These are phyloP conservation scores for Ylistrum balloti DNA, from an alignment of 1,140 invertebrate genomes.

Conservation along the genomic window DNA sequence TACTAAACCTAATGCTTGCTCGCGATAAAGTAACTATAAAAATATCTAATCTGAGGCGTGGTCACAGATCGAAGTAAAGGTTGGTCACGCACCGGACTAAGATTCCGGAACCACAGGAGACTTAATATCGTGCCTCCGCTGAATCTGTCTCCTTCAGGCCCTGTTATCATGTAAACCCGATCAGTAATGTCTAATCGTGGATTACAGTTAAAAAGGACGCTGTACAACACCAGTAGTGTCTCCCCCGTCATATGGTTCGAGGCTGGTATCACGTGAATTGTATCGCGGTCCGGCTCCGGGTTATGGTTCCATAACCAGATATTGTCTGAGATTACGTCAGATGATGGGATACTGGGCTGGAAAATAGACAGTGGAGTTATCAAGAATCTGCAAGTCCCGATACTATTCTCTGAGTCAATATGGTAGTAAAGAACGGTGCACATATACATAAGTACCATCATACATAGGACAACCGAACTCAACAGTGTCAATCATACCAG, in stretches of 20 bases:
- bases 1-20: neutral
- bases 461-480: neutral
- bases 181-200: constrained; percentile 16
- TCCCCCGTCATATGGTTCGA: constrained; percentile 6
- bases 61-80: neutral
- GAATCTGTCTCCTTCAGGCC: neutral
- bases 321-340: constrained; percentile 21
- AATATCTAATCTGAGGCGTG: neutral
- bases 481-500: neutral
- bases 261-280: constrained; percentile 37
- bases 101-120: constrained; percentile 15
- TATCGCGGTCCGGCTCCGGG: constrained; percentile 27
- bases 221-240: neutral
- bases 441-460: neutral
- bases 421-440: neutral
- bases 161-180: neutral
- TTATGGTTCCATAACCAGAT: constrained; percentile 7
- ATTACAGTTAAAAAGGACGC: constrained; percentile 22
- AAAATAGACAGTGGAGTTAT: neutral
- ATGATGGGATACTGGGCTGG: constrained; percentile 30
- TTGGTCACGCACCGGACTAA: constrained; percentile 16
- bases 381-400: neutral
- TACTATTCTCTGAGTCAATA: neutral
- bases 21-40: neutral
- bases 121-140: neutral